These are phyloP conservation scores for Chrysina gloriosa DNA, from an alignment of 2,888 invertebrate genomes.

Conservation along the genomic window DNA sequence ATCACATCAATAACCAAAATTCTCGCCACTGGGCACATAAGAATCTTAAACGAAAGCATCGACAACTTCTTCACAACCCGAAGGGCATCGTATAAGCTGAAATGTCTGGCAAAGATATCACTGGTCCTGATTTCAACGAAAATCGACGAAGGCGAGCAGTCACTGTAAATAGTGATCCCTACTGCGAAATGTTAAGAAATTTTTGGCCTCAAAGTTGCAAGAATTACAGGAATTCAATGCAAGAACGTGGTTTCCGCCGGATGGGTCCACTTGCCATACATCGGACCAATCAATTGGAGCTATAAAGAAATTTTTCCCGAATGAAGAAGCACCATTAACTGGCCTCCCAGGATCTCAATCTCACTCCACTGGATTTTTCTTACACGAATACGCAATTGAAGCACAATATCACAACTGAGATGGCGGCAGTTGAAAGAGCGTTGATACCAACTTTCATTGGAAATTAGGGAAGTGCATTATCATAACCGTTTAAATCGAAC, in stretches of 20 bases:
- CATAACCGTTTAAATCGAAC: too few species aligned
- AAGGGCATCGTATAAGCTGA: too few species aligned
- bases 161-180: neutral
- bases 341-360: neutral
- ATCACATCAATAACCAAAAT: neutral
- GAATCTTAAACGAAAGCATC: too few species aligned
- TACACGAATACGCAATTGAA: neutral
- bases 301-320: neutral
- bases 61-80: neutral
- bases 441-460: too few species aligned
- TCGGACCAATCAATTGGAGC: constrained; percentile 3
- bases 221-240: too few species aligned
- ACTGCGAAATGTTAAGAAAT: neutral
- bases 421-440: too few species aligned
- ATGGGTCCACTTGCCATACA: constrained; percentile 6
- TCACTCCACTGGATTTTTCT: neutral
- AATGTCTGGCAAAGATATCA: constrained; percentile 5
- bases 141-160: constrained; percentile 5
- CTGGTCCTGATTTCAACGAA: neutral
- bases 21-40: neutral
- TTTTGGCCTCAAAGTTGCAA: too few species aligned
- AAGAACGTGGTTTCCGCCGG: constrained; percentile 7
- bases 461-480: too few species aligned
- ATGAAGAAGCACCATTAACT: constrained; percentile 7
- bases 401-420: too few species aligned